phyloP scores from a whole-genome alignment of 2,797 vertebrate genomes.

The Pangasius larnaudii region DNA sequence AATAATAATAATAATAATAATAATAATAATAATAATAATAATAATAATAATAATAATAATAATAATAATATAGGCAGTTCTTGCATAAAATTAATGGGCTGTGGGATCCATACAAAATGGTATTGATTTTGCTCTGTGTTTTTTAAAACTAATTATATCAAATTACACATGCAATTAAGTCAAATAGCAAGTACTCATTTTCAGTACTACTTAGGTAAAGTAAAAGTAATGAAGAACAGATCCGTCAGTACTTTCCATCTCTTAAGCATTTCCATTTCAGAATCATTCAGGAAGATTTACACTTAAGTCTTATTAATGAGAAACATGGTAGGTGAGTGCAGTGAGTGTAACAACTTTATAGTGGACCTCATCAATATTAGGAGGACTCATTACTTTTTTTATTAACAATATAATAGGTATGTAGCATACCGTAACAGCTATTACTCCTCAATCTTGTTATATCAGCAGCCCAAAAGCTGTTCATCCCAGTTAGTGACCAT shows the following conservation, averaged over 20 bases:
- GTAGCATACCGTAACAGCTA: slow-evolving; percentile 2
- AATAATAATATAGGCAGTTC: not conserved
- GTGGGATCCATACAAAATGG: not conserved
- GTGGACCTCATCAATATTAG: slow-evolving; percentile 26
- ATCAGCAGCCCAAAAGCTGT: not conserved
- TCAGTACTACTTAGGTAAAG: not conserved
- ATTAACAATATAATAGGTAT: slow-evolving; percentile 2
- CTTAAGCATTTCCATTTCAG: slow-evolving; percentile 1
- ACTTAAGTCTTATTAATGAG: slow-evolving; percentile 5
- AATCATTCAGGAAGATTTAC: not conserved
- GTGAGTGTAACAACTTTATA: not conserved
- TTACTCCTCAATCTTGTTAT: not conserved
- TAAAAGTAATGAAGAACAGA: not conserved
- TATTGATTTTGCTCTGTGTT: not conserved
- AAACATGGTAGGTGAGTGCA: not conserved
- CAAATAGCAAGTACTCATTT: not conserved
- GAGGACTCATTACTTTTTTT: slow-evolving; percentile 11
- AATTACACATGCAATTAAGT: not conserved
- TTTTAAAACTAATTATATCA: not conserved
- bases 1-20: not conserved
- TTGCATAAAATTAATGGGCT: not conserved
- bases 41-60: not conserved
- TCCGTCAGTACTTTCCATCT: not conserved
- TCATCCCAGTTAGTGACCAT: not conserved
- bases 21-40: not conserved